Base-by-base conservation (phyloP, 2,888 invertebrate genomes). In the Timema podura region DNA sequence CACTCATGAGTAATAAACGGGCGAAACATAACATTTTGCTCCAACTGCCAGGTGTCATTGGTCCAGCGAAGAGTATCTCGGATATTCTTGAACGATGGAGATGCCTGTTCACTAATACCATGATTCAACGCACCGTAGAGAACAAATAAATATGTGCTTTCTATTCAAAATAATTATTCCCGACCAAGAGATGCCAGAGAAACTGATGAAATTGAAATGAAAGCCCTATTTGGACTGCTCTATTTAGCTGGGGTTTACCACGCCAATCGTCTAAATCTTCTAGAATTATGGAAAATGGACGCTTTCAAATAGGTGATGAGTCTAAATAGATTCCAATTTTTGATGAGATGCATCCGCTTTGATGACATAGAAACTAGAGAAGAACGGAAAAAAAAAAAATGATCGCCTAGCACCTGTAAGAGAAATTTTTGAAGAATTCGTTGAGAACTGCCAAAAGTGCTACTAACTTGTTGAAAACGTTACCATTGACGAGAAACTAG, bases 281-380 rank as follows among this genome's bases (percentile, higher is more conserved):
- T n/a, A n/a, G n/a, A n/a, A n/a, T n/a, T n/a, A n/a, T n/a, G n/a
- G n/a, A n/a, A n/a, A n/a, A n/a, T n/a, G n/a, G n/a, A n/a, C n/a
- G n/a, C n/a, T n/a, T n/a, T n/a, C n/a, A n/a, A n/a, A n/a, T n/a
- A n/a, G n/a, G n/a, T n/a, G n/a, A n/a, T n/a, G n/a, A n/a, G n/a
- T n/a, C n/a, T n/a, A n/a, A n/a, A 59, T 16, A 16, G n/a, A n/a
- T n/a, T n/a, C n/a, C n/a, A n/a, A n/a, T n/a, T n/a, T n/a, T n/a
- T n/a, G n/a, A n/a, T n/a, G n/a, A n/a, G n/a, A n/a, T 69, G 68
- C 64, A 66, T 77, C 59, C 46, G 76, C 59, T 76, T 77, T 74
- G 76, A 77, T 69, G 72, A 76, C 74, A 66, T 71, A n/a, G 68
- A 57, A n/a, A 70, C 69, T 15, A 68, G 75, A 61, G 69, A 68